phyloP scores from a whole-genome alignment of 1,140 invertebrate species.

The Sarcophaga peregrina region DNA sequence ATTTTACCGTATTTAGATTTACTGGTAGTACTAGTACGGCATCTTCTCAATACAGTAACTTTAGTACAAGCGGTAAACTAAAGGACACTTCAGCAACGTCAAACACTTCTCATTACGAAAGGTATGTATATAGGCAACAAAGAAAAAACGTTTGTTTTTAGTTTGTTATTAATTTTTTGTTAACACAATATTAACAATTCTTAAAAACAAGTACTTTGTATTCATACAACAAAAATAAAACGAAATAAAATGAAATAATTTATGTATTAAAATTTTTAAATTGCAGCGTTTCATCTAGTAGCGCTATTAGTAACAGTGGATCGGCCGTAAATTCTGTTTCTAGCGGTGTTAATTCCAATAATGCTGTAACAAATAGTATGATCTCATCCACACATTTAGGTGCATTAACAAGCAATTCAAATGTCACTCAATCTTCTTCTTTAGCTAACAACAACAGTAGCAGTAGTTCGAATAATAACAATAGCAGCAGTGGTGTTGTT shows the following conservation, averaged over 20 bases:
- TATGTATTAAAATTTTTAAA: background rate
- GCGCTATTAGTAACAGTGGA: conserved; percentile 69
- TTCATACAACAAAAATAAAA: background rate
- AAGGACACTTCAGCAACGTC: conserved; percentile 59
- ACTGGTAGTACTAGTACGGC: conserved; percentile 62
- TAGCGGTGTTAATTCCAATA: conserved; percentile 68
- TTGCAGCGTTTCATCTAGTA: conserved; percentile 66
- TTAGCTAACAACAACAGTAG: conserved; percentile 55
- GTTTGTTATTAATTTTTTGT: conserved; percentile 25
- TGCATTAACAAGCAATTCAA: conserved; percentile 50
- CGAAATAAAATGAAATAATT: background rate
- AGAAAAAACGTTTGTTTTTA: conserved; percentile 28
- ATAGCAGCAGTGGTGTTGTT: conserved; percentile 52
- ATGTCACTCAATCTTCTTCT: conserved; percentile 47
- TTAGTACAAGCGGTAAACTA: conserved; percentile 63
- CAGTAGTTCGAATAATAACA: conserved; percentile 54
- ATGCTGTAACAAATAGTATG: conserved; percentile 69
- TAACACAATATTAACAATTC: background rate
- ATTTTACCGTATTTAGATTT: conserved; percentile 53
- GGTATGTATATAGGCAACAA: conserved; percentile 51
- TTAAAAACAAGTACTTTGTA: background rate
- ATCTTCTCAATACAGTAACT: conserved; percentile 64
- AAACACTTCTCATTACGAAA: conserved; percentile 61
- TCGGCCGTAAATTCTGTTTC: conserved; percentile 63
- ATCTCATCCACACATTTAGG: conserved; percentile 64